Evolutionary conservation across 2,797 vertebrate species (phyloP).

Genomic region (Enteromius thamalakanensis): DNA sequence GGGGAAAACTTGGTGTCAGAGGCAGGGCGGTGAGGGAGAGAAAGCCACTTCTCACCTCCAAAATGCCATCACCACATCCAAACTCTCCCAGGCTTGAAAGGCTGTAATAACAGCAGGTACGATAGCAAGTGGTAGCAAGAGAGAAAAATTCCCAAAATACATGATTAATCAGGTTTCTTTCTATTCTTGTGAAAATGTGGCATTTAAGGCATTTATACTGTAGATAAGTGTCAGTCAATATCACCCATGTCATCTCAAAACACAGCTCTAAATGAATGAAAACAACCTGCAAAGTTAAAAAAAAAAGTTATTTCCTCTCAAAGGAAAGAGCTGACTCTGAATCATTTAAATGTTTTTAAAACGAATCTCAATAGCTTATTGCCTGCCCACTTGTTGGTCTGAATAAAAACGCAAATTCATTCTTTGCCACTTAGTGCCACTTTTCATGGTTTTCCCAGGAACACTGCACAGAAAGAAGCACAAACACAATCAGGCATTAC

Average conservation of each 20-base stretch:
- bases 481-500: no score
- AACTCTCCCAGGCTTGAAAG: conserved; percentile 65
- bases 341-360: no score
- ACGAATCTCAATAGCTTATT: no score
- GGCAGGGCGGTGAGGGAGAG: conserved; percentile 58
- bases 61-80: conserved; percentile 75
- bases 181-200: neutral
- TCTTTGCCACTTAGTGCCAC: no score
- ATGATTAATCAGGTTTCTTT: neutral
- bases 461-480: no score
- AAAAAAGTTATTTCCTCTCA: no score
- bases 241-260: neutral
- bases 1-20: conserved; percentile 8
- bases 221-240: neutral
- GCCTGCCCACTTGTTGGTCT: no score
- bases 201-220: neutral
- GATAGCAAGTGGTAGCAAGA: neutral
- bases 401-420: no score
- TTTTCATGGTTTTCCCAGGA: no score
- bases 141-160: conserved; percentile 11
- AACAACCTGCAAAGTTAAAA: no score
- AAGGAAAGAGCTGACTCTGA: no score
- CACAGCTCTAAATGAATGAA: no score
- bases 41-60: conserved; percentile 80
- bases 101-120: conserved; percentile 5